Percentiles rank a stretch among this genome's conserved stretches.
Conservation (phyloP, 2,113 vertebrate species). For the Salvator merianae region DNA sequence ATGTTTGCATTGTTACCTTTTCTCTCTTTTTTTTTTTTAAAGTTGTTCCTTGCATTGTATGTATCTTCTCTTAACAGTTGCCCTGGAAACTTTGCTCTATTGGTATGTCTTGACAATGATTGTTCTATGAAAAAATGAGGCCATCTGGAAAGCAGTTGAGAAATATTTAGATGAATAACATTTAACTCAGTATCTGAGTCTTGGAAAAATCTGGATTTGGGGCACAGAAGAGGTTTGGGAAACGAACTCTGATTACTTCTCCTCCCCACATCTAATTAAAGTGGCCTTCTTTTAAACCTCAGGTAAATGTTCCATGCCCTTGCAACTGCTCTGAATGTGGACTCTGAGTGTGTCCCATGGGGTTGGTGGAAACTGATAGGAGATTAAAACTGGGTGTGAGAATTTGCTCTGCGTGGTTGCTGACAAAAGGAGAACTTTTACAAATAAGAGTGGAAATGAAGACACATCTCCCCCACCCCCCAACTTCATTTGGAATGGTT, state of each 20-base stretch:
- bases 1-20: too few relatives aligned
- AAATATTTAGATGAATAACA: too few relatives aligned
- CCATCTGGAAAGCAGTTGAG: too few relatives aligned
- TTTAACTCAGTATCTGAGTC: background rate
- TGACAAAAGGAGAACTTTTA: background rate
- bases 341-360: too few relatives aligned
- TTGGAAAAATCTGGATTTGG: background rate
- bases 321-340: background rate
- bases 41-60: too few relatives aligned
- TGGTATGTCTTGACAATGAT: too few relatives aligned
- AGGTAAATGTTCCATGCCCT: background rate
- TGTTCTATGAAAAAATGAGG: too few relatives aligned
- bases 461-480: constrained; percentile 25
- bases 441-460: constrained; percentile 35
- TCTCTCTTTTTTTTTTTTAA: too few relatives aligned
- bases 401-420: background rate
- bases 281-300: background rate
- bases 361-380: too few relatives aligned
- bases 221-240: background rate
- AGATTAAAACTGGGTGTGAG: background rate
- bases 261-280: background rate
- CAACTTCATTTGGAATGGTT: constrained; percentile 33
- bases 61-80: too few relatives aligned
- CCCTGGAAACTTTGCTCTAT: too few relatives aligned
- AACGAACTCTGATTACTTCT: background rate